phyloP scores from a whole-genome alignment of 2,888 invertebrate genomes.

The Agonopterix arenella region DNA sequence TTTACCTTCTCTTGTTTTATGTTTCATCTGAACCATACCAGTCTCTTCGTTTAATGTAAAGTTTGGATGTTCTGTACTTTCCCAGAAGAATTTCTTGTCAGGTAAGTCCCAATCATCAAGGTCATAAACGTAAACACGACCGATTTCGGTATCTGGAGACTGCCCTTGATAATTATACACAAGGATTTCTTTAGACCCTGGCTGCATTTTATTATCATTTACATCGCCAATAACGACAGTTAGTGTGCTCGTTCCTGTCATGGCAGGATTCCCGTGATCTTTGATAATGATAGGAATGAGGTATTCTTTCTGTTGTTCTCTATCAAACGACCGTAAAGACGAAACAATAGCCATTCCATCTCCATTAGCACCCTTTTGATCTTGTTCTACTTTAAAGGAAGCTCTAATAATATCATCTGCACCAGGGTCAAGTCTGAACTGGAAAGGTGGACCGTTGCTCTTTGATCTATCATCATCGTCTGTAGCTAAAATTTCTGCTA shows the following conservation, averaged over 20 bases:
- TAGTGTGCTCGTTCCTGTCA: conserved; percentile 96
- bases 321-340: conserved; percentile 93
- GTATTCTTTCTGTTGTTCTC: conserved; percentile 97
- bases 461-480: conserved; percentile 96
- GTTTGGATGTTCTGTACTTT: conserved; percentile 88
- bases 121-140: conserved; percentile 97
- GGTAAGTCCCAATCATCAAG: conserved; percentile 99
- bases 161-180: conserved; percentile 97
- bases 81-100: conserved; percentile 98
- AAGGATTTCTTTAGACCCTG: conserved; percentile 97
- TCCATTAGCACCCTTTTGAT: conserved; percentile 97
- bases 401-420: conserved; percentile 95
- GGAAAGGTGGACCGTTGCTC: conserved; percentile 98
- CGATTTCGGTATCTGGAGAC: conserved; percentile 93
- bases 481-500: conserved; percentile 94
- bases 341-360: conserved; percentile 99
- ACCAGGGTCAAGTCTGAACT: conserved; percentile 94
- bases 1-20: conserved; percentile 92
- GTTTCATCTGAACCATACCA: conserved; percentile 97
- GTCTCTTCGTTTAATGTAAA: conserved; percentile 94
- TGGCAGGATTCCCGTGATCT: conserved; percentile 97
- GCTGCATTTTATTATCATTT: conserved; percentile 99
- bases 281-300: conserved; percentile 98
- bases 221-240: conserved; percentile 98
- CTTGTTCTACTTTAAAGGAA: conserved; percentile 97